Evolutionary conservation across 2,113 vertebrate genomes (phyloP), one percentile per base, ranked within the genome.

Genomic region (Elgaria multicarinata): DNA sequence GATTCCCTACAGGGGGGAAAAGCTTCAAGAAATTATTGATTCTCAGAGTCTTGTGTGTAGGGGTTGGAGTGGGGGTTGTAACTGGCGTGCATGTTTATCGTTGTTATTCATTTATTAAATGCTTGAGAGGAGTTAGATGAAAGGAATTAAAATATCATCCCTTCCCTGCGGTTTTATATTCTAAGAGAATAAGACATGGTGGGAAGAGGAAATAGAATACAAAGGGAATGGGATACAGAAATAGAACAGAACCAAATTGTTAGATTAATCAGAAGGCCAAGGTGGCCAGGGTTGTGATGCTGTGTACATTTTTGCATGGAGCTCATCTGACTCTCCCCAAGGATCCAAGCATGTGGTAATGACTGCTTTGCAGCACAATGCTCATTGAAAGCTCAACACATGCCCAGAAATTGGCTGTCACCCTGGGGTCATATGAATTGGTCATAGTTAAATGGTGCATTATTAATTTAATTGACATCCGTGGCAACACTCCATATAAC

Each of bases 401-500:
- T 10, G 33, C 22, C 42, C 86, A 78, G 44, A 78, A 53, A 87
- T 78, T 87, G 62, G 62, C 75, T 87, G 58, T 79, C 14, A 28
- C 86, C 44, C 75, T 79, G 64, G 44, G 44, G 62, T 87, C 42
- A 77, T 66, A 79, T 64, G 26, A 64, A 79, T 79, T 67, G 62
- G 62, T 67, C 31, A 64, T 69, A 53, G 33, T 46, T 87, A 79
- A 87, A 87, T 36, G 42, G 46, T 5, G 64, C 44, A 36, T 79
- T 64, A 79, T 67, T 67, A 79, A 64, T 75, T 87, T 67, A 87
- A 66, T 87, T 78, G 75, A 87, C 58, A 66, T 66, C 4, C 44
- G 39, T 77, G 39, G 62, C 39, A 44, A 6, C 31, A 87, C 28
- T 76, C 74, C 72, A 86, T 22, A 66, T 46, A 66, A 66, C 42